Percentiles rank a stretch among this genome's conserved stretches.
Conservation (phyloP, 2,888 invertebrate genomes). For the Athrips mouffetella region DNA sequence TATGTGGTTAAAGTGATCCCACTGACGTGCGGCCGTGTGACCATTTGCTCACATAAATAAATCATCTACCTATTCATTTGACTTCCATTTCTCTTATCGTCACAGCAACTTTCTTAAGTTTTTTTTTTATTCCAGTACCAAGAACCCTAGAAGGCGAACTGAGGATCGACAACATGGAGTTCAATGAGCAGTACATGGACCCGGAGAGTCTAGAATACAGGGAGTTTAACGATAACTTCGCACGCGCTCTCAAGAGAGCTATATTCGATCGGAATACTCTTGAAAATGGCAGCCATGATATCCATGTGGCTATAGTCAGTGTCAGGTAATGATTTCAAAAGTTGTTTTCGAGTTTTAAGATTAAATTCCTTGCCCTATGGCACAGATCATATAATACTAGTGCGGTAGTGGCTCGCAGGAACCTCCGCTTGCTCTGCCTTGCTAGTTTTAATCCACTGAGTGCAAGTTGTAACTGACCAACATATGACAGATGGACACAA, state of each 20-base stretch:
- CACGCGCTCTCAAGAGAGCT: constrained; percentile 78
- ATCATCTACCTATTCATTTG: neutral
- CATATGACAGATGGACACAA: too few relatives aligned
- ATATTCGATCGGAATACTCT: constrained; percentile 73
- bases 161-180: constrained; percentile 82
- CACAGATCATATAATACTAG: too few relatives aligned
- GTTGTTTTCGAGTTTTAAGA: too few relatives aligned
- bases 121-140: constrained; percentile 75
- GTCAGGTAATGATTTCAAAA: too few relatives aligned
- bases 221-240: constrained; percentile 78
- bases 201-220: constrained; percentile 80
- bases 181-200: constrained; percentile 77
- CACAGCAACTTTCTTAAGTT: neutral
- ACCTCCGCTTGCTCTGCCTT: too few relatives aligned
- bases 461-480: too few relatives aligned
- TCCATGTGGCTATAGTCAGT: constrained; percentile 79
- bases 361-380: too few relatives aligned
- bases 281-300: constrained; percentile 73
- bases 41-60: neutral
- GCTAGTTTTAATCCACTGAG: too few relatives aligned
- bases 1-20: too few relatives aligned
- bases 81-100: neutral
- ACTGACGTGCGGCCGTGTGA: too few relatives aligned
- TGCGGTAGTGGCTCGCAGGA: too few relatives aligned
- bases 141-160: constrained; percentile 83